phyloP scores from a whole-genome alignment of 2,797 vertebrate genomes.

The Eupleurogrammus muticus region DNA sequence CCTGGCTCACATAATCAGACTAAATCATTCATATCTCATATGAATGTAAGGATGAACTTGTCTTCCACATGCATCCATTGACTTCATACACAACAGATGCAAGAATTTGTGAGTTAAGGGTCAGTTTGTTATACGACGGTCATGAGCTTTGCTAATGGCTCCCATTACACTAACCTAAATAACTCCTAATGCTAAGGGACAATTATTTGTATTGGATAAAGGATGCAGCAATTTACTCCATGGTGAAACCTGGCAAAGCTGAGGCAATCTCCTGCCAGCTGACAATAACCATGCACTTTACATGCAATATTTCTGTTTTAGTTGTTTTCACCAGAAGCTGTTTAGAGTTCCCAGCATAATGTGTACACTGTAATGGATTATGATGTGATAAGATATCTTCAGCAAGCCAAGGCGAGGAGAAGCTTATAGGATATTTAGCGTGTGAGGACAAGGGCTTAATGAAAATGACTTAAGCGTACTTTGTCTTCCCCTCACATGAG shows the following conservation, averaged over 20 bases:
- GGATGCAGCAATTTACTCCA: conserved; percentile 5
- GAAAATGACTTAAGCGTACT: background rate
- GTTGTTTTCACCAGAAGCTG: background rate
- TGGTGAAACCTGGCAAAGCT: conserved; percentile 8
- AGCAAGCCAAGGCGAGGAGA: background rate
- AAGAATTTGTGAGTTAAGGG: conserved; percentile 14
- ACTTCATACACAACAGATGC: conserved; percentile 25
- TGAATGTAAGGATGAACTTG: conserved; percentile 30
- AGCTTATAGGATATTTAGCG: background rate
- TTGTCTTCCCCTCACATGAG: conserved; percentile 4
- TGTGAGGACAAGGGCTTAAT: background rate
- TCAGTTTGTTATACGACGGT: conserved; percentile 2
- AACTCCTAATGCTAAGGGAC: conserved; percentile 19
- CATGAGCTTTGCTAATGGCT: conserved; percentile 13
- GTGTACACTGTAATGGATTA: background rate
- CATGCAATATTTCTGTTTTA: background rate
- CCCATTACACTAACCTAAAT: conserved; percentile 20
- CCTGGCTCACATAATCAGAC: conserved; percentile 43
- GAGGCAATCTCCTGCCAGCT: background rate
- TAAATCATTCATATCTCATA: conserved; percentile 31
- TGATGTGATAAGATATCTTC: background rate
- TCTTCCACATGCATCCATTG: conserved; percentile 2
- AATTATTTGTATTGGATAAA: conserved; percentile 20
- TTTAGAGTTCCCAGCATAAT: background rate
- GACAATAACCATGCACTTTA: background rate